A percentile compares a stretch with the other conserved stretches of the same genome.
Evolutionary conservation across 2,797 vertebrate genomes (phyloP).

Genomic region (Anguilla megastoma): DNA sequence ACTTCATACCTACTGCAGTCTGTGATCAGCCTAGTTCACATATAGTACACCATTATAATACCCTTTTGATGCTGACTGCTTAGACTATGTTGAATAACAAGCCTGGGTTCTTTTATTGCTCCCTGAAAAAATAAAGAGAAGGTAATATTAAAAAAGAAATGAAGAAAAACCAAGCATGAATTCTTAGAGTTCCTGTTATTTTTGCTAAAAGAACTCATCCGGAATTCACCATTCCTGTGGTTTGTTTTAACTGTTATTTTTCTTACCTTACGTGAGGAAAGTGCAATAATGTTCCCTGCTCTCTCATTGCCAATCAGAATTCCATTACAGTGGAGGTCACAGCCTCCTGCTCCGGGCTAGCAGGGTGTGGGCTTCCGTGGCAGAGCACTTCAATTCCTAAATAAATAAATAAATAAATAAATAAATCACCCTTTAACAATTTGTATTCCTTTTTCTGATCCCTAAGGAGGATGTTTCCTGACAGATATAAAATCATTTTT

Average conservation of each 20-base stretch:
- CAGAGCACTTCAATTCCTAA: slow-evolving; percentile 47
- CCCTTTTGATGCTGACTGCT: neutral
- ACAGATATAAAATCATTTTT: slow-evolving; percentile 50
- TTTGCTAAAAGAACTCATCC: slow-evolving; percentile 20
- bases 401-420: slow-evolving; percentile 38
- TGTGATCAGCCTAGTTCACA: neutral
- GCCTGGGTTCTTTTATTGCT: neutral
- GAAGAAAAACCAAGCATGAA: neutral
- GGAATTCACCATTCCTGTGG: neutral
- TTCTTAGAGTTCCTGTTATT: neutral
- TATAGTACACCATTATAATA: neutral
- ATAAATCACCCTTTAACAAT: slow-evolving; percentile 46
- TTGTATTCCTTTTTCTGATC: slow-evolving; percentile 40
- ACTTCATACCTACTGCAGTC: neutral
- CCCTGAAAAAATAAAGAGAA: neutral
- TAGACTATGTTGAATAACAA: neutral
- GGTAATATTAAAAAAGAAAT: slow-evolving; percentile 20
- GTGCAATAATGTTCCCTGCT: slow-evolving; percentile 38
- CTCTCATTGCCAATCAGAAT: slow-evolving; percentile 64
- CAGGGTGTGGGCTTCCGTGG: slow-evolving; percentile 39
- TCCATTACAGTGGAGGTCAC: slow-evolving; percentile 70
- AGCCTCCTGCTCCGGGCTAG: slow-evolving; percentile 56
- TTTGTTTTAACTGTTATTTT: slow-evolving; percentile 41
- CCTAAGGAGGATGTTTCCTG: slow-evolving; percentile 58
- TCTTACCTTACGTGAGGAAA: slow-evolving; percentile 45